Percentiles rank a stretch among this genome's conserved stretches.
Evolutionary conservation across 35 echinoderm and acorn worm species (phyloP).

Genomic region (Hemicentrotus pulcherrimus): DNA sequence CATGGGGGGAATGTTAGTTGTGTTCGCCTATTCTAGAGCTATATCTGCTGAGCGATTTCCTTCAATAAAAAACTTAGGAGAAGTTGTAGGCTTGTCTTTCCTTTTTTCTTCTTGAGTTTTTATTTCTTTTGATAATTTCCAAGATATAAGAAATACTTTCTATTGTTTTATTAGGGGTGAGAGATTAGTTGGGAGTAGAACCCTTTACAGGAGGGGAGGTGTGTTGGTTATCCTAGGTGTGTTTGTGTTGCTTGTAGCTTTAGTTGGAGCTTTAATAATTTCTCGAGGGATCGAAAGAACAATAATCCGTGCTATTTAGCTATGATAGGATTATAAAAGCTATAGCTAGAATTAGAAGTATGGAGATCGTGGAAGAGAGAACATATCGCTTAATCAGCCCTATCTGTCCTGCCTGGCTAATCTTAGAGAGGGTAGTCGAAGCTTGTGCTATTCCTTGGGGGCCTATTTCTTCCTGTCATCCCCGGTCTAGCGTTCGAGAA

Average conservation of each 20-base stretch:
- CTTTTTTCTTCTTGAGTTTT: neutral
- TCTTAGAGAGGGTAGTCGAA: neutral
- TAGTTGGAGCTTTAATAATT: constrained; percentile 45
- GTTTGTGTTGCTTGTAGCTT: neutral
- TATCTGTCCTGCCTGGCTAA: neutral
- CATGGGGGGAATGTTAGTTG: constrained; percentile 59
- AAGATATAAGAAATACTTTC: neutral
- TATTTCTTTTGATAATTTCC: constrained; percentile 25
- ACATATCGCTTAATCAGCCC: constrained; percentile 45
- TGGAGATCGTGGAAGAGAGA: neutral
- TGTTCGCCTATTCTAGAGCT: constrained; percentile 57
- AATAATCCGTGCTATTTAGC: constrained; percentile 24
- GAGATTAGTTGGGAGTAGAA: neutral
- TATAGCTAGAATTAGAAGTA: neutral
- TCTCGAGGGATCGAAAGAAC: neutral
- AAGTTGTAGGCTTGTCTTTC: neutral
- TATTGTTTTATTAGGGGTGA: neutral
- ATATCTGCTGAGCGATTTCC: constrained; percentile 53
- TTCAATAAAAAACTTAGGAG: neutral
- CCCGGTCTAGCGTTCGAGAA: constrained; percentile 25
- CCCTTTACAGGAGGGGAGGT: neutral
- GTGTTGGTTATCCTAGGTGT: neutral
- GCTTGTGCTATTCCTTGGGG: neutral
- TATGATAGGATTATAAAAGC: neutral
- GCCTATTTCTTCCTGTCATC: constrained; percentile 37